Base-by-base conservation (phyloP, 2,113 vertebrate genomes). In the Colossoma macropomum region DNA sequence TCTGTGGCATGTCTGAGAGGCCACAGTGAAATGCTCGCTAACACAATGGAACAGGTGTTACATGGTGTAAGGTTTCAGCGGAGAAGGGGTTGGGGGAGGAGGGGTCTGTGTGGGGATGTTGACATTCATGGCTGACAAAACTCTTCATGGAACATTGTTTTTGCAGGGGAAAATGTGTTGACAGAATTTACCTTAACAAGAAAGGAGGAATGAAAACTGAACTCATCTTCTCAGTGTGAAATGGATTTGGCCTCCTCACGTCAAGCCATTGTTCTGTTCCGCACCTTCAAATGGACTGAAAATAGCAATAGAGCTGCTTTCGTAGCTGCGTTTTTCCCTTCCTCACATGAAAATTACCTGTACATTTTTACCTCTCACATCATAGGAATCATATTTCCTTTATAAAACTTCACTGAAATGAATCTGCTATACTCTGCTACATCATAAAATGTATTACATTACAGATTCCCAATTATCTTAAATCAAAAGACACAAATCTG, bases 11-110 rank as follows among this genome's bases (percentile, higher is more conserved):
- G 90, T 88, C 88, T 90, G 87, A 89, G 87, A 92, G 89, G 86
- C 63, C 60, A 4, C 89, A 88, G 89, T 87, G 90, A 93, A 93
- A 93, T 89, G 89, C 87, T 89, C 90, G 89, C 87, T 87, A 86
- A 79, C 89, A 94, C 93, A 94, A 95, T 94, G 84, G 92, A 94
- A 93, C 94, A 95, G 94, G 94, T 95, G 93, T 95, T 92, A 89
- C 89, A 77, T 3, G 89, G 93, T 93, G 86, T 94, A 89, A 83
- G 86, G 92, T 95, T 95, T 93, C 94, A 88, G 87, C 75, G 23
- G 62, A 60, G 50, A 45, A 25, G 65, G 75, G 68, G 12, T 4
- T 32, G 17, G 77, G 60, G 19, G 25, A 82, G 85, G 83, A 87
- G 89, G 25, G 88, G 91, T 70, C 90, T 88, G 91, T 90, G 91